phyloP scores from a whole-genome alignment of 2,113 vertebrate species.

The Coryphaenoides rupestris region DNA sequence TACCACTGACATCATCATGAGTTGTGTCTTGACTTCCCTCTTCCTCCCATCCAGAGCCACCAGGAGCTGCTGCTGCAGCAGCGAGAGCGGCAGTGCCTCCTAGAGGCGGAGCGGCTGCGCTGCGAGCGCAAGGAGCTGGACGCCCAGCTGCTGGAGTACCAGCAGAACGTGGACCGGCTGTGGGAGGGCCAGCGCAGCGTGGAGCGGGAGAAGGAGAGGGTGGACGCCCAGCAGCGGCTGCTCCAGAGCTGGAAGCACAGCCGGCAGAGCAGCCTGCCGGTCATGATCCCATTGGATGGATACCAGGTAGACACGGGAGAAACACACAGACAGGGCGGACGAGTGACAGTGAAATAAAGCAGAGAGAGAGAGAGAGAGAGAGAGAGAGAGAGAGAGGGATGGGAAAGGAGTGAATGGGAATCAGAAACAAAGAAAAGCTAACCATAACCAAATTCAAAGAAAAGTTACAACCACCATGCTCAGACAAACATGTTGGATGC shows the following conservation, averaged over 20 bases:
- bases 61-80: constrained; percentile 61
- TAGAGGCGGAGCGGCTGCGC: constrained; percentile 67
- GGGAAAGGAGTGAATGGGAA: too few relatives aligned
- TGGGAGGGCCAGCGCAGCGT: constrained; percentile 83
- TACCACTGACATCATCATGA: too few relatives aligned
- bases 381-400: too few relatives aligned
- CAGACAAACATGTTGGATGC: too few relatives aligned
- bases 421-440: too few relatives aligned
- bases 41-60: constrained; percentile 62
- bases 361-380: too few relatives aligned
- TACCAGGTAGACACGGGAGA: constrained; percentile 50
- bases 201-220: constrained; percentile 79
- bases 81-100: constrained; percentile 74
- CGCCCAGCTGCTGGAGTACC: constrained; percentile 80
- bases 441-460: too few relatives aligned
- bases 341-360: too few relatives aligned
- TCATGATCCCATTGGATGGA: constrained; percentile 54
- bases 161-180: constrained; percentile 83
- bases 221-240: constrained; percentile 76
- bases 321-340: too few relatives aligned
- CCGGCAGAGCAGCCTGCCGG: constrained; percentile 77
- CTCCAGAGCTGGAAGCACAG: constrained; percentile 76
- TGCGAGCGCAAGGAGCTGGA: constrained; percentile 80
- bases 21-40: too few relatives aligned
- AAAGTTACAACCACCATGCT: too few relatives aligned